A percentile compares a stretch with the other conserved stretches of the same genome.
Conservation (phyloP, 2,888 invertebrate species). For the Parnassius smintheus region DNA sequence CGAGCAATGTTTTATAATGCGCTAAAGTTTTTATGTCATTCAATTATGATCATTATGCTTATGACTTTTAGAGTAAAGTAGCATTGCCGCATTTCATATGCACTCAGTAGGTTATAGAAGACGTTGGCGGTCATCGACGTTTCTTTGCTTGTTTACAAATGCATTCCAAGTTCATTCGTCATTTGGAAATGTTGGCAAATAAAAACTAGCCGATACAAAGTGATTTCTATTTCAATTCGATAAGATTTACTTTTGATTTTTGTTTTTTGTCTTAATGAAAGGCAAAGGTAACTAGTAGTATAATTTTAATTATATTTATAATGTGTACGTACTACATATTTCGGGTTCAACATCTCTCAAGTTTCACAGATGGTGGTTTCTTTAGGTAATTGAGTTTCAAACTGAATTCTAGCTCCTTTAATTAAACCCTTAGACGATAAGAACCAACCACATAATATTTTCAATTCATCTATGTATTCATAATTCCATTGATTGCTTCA, state of each 20-base stretch:
- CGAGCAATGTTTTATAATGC: constrained; percentile 6
- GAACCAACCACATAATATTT: too few relatives aligned
- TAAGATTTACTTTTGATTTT: constrained; percentile 6
- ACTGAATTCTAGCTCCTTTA: too few relatives aligned
- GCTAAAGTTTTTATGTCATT: constrained; percentile 1
- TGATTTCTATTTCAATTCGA: constrained; percentile 3
- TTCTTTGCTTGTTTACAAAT: constrained; percentile 35
- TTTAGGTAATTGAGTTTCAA: too few relatives aligned
- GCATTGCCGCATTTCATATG: background rate
- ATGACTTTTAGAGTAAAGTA: constrained; percentile 19
- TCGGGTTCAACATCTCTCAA: too few relatives aligned
- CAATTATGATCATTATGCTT: constrained; percentile 29
- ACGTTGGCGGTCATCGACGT: constrained; percentile 43
- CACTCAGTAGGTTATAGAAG: constrained; percentile 30
- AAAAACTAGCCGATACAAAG: constrained; percentile 20
- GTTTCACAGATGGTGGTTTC: too few relatives aligned
- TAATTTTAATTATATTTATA: too few relatives aligned
- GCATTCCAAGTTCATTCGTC: constrained; percentile 47
- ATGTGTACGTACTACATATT: too few relatives aligned
- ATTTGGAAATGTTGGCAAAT: constrained; percentile 26
- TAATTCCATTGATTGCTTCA: too few relatives aligned
- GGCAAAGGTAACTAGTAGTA: background rate
- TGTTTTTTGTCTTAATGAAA: background rate
- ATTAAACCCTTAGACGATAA: too few relatives aligned
- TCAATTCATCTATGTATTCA: too few relatives aligned